Evolutionary conservation across 2,797 vertebrate species (phyloP).

Genomic region (Lepus townsendii): DNA sequence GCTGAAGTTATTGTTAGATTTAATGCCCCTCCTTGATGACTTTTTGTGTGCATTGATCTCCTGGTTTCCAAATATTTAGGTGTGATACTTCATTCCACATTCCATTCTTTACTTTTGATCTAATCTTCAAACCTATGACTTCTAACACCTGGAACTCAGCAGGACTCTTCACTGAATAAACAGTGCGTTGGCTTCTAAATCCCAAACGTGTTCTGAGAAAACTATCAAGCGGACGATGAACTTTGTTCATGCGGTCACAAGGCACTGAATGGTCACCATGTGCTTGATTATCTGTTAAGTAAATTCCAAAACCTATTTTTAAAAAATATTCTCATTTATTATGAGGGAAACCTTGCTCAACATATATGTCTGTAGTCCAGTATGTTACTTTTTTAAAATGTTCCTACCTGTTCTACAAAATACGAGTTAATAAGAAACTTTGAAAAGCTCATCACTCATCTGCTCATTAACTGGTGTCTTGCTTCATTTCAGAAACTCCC

Average conservation of each 20-base stretch:
- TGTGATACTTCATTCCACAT: neutral
- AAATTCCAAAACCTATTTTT: neutral
- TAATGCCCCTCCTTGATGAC: neutral
- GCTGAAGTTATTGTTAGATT: neutral
- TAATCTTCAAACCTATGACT: neutral
- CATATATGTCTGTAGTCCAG: neutral
- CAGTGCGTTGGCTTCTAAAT: neutral
- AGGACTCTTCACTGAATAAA: neutral
- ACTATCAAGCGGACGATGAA: neutral
- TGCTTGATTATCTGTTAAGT: neutral
- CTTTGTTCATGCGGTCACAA: neutral
- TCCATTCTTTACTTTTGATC: neutral
- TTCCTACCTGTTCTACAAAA: neutral
- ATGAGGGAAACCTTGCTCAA: neutral
- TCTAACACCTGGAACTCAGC: neutral
- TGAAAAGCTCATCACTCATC: neutral
- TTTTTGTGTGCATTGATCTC: neutral
- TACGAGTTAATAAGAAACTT: neutral
- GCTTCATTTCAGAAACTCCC: neutral
- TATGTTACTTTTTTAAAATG: neutral
- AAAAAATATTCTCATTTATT: neutral
- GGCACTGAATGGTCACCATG: neutral
- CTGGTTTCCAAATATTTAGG: neutral
- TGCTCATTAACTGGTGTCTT: neutral
- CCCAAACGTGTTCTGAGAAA: neutral